Base-by-base conservation (phyloP, 2,888 invertebrate genomes). In the Cordylochernes scorpioides region DNA sequence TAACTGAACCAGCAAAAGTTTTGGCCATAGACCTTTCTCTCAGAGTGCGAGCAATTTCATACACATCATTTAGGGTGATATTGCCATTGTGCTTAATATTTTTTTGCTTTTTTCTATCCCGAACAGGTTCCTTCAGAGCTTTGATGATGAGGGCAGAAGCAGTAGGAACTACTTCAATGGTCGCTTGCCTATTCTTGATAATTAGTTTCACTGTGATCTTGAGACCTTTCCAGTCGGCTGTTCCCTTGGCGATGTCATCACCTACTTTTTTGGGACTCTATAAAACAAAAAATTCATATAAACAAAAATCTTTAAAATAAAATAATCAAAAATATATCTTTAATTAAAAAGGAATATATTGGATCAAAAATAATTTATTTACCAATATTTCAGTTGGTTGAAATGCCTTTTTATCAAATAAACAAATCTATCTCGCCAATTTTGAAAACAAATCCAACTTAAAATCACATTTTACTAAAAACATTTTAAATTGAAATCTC, bases 251-350 rank as follows among this genome's bases (percentile, higher is more conserved):
- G 50, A 97, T 97, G 55, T 97, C 97, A 59, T 97, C 97, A 63
- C 97, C 97, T 49, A 97, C 75, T 66, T 97, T 97, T 59, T 97
- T 97, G 32, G 97, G 97, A 24, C 94, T 91, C 80, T 86, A 55
- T n/a, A 55, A 22, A n/a, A 6, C 4, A 22, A 14, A 22, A 22
- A 22, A n/a, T n/a, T n/a, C n/a, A n/a, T n/a, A n/a, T n/a, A n/a
- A n/a, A n/a, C n/a, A n/a, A n/a, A n/a, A n/a, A n/a, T n/a, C n/a
- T n/a, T n/a, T n/a, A n/a, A n/a, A n/a, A n/a, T n/a, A n/a, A n/a
- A n/a, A n/a, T n/a, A n/a, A n/a, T n/a, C n/a, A n/a, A n/a, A n/a
- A n/a, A n/a, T n/a, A n/a, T n/a, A n/a, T n/a, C n/a, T n/a, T n/a
- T n/a, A n/a, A n/a, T n/a, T n/a, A n/a, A n/a, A n/a, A n/a, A n/a